Evolutionary conservation across 2,113 vertebrate genomes (phyloP), one percentile per base, ranked within the genome.

Genomic region (Dasypus novemcinctus): DNA sequence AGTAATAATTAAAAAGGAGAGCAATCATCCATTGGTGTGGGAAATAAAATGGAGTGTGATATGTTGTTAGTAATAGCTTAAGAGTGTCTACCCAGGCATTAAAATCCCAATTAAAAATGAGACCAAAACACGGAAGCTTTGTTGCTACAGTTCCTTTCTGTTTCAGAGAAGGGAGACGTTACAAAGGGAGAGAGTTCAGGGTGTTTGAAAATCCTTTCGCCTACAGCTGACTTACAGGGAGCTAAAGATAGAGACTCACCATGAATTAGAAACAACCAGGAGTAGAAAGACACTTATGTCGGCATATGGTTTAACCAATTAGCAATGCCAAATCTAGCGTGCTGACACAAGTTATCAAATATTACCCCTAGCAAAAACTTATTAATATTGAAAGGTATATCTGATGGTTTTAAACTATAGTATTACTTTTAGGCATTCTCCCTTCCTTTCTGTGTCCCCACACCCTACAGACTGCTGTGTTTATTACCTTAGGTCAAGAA

Each of bases 211-310:
- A 49, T 11, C 2, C 7, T 69, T 54, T 27, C 33, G 3, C 5
- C n/a, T 31, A 6, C 1, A 78, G 0, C 36, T 54, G 14, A 43
- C 10, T 38, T 25, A 2, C 17, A 9, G 6, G 6, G 10, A 15
- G 12, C 12, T 61, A 7, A 80, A 74, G 31, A 33, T 17, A 31
- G 0, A 80, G 49, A 78, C 1, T 4, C 14, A 33, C 0, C 13
- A 9, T 36, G n/a, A 36, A 27, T 0, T 4, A 41, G 61, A 80
- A 68, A 86, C 57, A 38, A 54, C 27, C 43, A 80, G 7, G 17
- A 52, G 8, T 18, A 20, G 46, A 31, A 33, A 79, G 13, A 63
- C 7, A 9, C 54, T 18, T 68, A 25, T 7, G 33, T 52, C 33
- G 72, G 46, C 38, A 36, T 59, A 43, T 6, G 31, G 18, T 21